Conservation (phyloP, 2,113 vertebrate species). For the Oreochromis tanganicae region DNA sequence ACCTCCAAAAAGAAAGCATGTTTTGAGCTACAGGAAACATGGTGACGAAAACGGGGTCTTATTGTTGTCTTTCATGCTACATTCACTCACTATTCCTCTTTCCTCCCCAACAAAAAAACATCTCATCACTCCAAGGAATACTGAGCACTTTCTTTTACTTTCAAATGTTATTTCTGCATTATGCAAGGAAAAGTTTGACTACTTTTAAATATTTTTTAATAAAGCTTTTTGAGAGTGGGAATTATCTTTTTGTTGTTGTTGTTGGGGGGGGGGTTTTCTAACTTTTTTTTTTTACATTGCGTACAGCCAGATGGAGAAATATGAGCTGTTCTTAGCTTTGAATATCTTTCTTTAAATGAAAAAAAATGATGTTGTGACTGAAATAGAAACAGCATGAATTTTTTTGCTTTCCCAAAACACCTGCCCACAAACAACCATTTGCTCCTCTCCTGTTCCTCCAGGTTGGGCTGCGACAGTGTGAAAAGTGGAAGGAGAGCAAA, state of each 20-base stretch:
- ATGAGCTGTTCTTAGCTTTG: neutral
- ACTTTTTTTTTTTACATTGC: neutral
- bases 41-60: neutral
- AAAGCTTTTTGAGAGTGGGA: neutral
- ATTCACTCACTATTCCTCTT: neutral
- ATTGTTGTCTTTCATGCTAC: neutral
- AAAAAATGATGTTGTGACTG: neutral
- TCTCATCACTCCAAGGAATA: neutral
- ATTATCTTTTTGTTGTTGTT: neutral
- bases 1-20: neutral
- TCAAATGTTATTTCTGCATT: neutral
- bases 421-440: neutral
- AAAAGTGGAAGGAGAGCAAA: neutral
- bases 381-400: neutral
- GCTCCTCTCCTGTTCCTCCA: neutral
- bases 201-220: neutral
- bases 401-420: neutral
- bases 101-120: neutral
- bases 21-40: neutral
- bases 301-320: neutral
- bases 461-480: neutral
- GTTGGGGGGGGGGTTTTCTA: accelerated
- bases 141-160: neutral
- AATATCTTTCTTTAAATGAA: neutral
- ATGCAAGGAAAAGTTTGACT: neutral